These are phyloP conservation scores for Galeopsomyia nigrocyanea DNA, from an alignment of 2,888 invertebrate genomes.

Conservation along the genomic window DNA sequence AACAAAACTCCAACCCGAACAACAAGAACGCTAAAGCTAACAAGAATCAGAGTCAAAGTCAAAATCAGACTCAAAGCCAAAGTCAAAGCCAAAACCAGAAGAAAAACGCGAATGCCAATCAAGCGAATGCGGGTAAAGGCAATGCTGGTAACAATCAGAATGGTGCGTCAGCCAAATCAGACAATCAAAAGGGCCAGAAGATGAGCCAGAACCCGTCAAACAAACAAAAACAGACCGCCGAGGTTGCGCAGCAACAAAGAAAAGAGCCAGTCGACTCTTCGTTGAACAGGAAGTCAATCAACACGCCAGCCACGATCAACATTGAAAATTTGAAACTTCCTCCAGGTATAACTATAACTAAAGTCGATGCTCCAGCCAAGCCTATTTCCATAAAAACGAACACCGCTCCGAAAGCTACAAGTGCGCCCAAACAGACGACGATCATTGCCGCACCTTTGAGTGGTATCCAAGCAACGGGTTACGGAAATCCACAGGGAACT, in stretches of 20 bases:
- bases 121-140: conserved; percentile 34
- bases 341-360: conserved; percentile 85
- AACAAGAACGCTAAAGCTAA: conserved; percentile 42
- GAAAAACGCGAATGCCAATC: conserved; percentile 41
- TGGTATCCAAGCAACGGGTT: conserved; percentile 61
- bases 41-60: conserved; percentile 40
- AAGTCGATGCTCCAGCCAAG: conserved; percentile 73
- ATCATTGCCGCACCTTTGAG: conserved; percentile 67
- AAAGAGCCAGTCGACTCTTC: conserved; percentile 27
- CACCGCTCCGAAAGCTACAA: conserved; percentile 58
- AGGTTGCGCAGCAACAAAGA: conserved; percentile 48
- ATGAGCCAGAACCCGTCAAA: conserved; percentile 41
- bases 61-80: conserved; percentile 42
- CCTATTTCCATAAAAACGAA: conserved; percentile 62
- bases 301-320: conserved; percentile 59
- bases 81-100: conserved; percentile 21
- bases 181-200: conserved; percentile 53
- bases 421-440: conserved; percentile 64
- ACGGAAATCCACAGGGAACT: conserved; percentile 63
- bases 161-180: conserved; percentile 50
- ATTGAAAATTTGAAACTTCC: conserved; percentile 72
- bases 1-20: conserved; percentile 48
- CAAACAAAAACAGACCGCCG: conserved; percentile 49
- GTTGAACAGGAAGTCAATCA: conserved; percentile 56
- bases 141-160: conserved; percentile 48